A percentile compares a stretch with the other conserved stretches of the same genome.
phyloP scores from a whole-genome alignment of 1,140 invertebrate species.

The Drosophila quadrilineata region DNA sequence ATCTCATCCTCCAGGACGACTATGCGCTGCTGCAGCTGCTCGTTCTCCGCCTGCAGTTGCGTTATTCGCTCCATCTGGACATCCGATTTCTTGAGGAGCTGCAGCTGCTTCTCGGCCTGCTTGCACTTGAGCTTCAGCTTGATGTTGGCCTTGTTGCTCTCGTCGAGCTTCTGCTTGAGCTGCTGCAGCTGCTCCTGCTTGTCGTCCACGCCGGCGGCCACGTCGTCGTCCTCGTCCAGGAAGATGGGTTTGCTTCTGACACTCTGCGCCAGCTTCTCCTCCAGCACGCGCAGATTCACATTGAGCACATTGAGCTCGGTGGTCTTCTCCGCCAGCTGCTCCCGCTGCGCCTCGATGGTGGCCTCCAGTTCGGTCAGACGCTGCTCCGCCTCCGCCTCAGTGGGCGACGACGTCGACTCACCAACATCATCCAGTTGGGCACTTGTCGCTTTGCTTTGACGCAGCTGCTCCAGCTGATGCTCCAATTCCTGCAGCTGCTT shows the following conservation, averaged over 20 bases:
- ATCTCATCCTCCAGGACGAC: constrained; percentile 94
- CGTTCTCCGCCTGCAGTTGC: constrained; percentile 83
- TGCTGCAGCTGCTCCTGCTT: constrained; percentile 86
- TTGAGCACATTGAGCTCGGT: constrained; percentile 81
- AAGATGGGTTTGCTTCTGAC: constrained; percentile 73
- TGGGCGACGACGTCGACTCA: too few species aligned
- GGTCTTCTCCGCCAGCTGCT: constrained; percentile 83
- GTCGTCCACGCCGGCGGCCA: constrained; percentile 84
- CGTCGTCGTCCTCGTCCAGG: constrained; percentile 67
- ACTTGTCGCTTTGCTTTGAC: constrained; percentile 2
- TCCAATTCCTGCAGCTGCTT: constrained; percentile 72
- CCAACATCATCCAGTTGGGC: too few species aligned
- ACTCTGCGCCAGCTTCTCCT: constrained; percentile 82
- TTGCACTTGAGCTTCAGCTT: constrained; percentile 93
- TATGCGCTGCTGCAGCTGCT: constrained; percentile 88
- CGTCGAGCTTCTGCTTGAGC: constrained; percentile 87
- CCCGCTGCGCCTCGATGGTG: constrained; percentile 66
- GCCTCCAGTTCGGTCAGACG: not conserved
- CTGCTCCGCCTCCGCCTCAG: not conserved
- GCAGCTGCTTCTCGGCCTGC: constrained; percentile 90
- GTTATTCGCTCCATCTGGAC: constrained; percentile 87
- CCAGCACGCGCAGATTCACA: constrained; percentile 82
- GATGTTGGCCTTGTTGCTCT: constrained; percentile 90
- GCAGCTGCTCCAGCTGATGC: constrained; percentile 44
- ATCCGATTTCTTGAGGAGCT: constrained; percentile 88